Evolutionary conservation across 2,797 vertebrate species (phyloP).

Genomic region (Lutjanus campechanus): DNA sequence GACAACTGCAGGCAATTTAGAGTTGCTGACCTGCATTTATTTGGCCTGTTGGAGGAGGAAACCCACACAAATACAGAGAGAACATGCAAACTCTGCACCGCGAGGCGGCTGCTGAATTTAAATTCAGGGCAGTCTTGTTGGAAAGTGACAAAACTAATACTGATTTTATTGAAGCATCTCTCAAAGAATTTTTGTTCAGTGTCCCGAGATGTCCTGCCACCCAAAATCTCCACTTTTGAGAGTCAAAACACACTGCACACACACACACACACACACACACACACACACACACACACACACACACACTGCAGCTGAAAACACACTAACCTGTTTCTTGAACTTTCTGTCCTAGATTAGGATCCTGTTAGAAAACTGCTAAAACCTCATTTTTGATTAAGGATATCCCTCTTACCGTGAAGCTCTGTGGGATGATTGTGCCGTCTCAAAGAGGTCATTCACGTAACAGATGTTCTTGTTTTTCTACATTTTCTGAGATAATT

Average conservation of each 20-base stretch:
- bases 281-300: not conserved
- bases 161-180: constrained; percentile 17
- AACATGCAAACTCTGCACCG: constrained; percentile 32
- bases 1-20: constrained; percentile 38
- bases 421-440: not conserved
- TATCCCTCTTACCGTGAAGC: not conserved
- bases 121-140: constrained; percentile 22
- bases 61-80: constrained; percentile 11
- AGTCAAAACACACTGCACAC: constrained; percentile 3
- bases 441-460: not conserved
- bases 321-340: constrained; percentile 25
- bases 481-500: not conserved
- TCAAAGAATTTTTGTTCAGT: constrained; percentile 19
- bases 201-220: constrained; percentile 27
- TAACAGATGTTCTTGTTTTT: not conserved
- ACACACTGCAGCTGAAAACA: constrained; percentile 18
- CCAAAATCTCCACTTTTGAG: constrained; percentile 20
- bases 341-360: constrained; percentile 14
- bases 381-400: constrained; percentile 17
- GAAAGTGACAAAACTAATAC: constrained; percentile 8
- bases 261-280: not conserved
- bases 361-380: constrained; percentile 29
- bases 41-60: constrained; percentile 34
- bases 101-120: not conserved
- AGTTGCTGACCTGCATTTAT: constrained; percentile 38